These are phyloP conservation scores for Bombus superbus DNA, from an alignment of 1,140 invertebrate genomes.

Conservation along the genomic window DNA sequence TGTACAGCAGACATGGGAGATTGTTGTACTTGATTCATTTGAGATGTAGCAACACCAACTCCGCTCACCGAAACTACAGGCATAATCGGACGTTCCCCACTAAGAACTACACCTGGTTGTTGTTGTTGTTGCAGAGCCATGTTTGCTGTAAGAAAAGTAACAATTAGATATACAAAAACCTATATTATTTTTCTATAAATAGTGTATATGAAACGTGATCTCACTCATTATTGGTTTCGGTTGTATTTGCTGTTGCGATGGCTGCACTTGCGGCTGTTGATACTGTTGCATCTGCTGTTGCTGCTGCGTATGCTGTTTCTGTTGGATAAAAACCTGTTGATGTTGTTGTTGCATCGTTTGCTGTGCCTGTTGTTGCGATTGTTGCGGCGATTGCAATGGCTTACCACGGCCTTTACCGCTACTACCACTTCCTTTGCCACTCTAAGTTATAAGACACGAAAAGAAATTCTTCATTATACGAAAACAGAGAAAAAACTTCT, in stretches of 20 bases:
- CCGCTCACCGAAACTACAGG: slow-evolving; percentile 83
- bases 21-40: slow-evolving; percentile 81
- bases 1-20: slow-evolving; percentile 80
- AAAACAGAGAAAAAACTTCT: not conserved
- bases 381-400: slow-evolving; percentile 82
- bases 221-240: slow-evolving; percentile 84
- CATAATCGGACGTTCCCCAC: slow-evolving; percentile 83
- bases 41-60: slow-evolving; percentile 72
- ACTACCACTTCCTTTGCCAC: slow-evolving; percentile 78
- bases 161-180: not conserved
- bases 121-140: slow-evolving; percentile 81
- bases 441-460: slow-evolving; percentile 69
- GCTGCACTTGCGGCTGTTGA: slow-evolving; percentile 77
- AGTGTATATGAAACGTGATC: slow-evolving; percentile 31
- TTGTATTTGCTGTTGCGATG: slow-evolving; percentile 83
- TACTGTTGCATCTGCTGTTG: slow-evolving; percentile 79
- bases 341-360: slow-evolving; percentile 77
- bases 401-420: slow-evolving; percentile 81
- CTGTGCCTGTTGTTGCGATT: slow-evolving; percentile 77
- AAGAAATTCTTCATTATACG: slow-evolving; percentile 19
- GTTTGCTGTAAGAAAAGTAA: slow-evolving; percentile 64
- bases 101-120: slow-evolving; percentile 75
- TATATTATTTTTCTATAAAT: not conserved
- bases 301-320: slow-evolving; percentile 78
- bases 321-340: slow-evolving; percentile 79